Evolutionary conservation across 2,113 vertebrate genomes (phyloP), one percentile per base, ranked within the genome.

Genomic region (Rhabdomys dilectus): DNA sequence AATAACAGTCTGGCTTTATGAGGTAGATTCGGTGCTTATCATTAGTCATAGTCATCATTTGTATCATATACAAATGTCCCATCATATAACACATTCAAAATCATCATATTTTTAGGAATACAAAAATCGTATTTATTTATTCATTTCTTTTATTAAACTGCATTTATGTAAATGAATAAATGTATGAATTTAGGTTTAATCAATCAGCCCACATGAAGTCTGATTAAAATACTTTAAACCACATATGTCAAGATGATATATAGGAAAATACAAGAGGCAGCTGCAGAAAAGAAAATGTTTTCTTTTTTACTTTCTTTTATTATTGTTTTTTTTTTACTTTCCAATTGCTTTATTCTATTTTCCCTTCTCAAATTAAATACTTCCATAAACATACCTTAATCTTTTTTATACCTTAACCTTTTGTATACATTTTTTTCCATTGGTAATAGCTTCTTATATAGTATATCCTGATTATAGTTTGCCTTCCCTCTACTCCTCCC

Each of bases 121-220:
- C 12, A 60, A 39, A 56, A 24, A 72, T n/a, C 7, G 13, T n/a
- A 6, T 58, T 81, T 12, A n/a, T 81, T 58, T 39, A 39, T 26
- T 60, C 3, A 26, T 60, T 81, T 22, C 95, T 97, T 96, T 97
- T 82, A 97, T 96, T 97, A 89, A 96, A 77, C 24, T 88, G 66
- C 89, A 93, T 77, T 73, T 89, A 93, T 85, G 86, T 89, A 58
- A 87, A 95, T 78, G 78, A 97, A 94, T 95, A 91, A 94, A 94
- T 96, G 62, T 95, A 96, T 97, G 95, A 92, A 90, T 90, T 94
- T n/a, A 89, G 4, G 91, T 70, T 91, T 94, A 94, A 96, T 96
- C 45, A 95, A 85, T 92, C 73, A 93, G 22, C 48, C 22, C 51
- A 58, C 62, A 80, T 17, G 80, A 94, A 94, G 80, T 75, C 73